A percentile compares a stretch with the other conserved stretches of the same genome.
Evolutionary conservation across 1,140 invertebrate genomes (phyloP).

Genomic region (Brachionus rotundiformis): DNA sequence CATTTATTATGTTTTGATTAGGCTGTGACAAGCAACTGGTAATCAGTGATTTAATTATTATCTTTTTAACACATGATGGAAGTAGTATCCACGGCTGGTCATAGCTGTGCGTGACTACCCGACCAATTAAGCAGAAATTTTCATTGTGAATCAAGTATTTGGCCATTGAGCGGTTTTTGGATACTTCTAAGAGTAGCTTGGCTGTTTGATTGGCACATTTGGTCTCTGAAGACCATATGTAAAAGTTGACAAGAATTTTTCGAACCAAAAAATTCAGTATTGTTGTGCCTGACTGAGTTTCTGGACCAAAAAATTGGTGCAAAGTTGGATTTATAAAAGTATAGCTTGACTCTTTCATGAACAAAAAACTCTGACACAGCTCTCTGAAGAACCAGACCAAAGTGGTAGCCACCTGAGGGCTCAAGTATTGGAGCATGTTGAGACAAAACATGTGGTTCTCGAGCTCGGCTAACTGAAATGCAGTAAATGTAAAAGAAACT

Average conservation of each 20-base stretch:
- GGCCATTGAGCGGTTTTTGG: neutral
- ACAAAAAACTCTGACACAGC: neutral
- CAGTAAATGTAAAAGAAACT: neutral
- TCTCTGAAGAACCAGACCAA: conserved; percentile 27
- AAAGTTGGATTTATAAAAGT: conserved; percentile 1
- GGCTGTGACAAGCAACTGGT: neutral
- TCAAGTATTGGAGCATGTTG: conserved; percentile 38
- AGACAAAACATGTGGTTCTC: neutral
- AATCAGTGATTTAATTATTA: conserved; percentile 24
- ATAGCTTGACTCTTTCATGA: conserved; percentile 33
- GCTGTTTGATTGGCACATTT: conserved; percentile 12
- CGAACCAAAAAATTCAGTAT: conserved; percentile 34
- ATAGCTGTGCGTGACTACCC: neutral
- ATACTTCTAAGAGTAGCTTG: conserved; percentile 22
- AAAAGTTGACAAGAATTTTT: conserved; percentile 46
- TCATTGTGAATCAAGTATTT: neutral
- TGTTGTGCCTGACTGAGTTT: neutral
- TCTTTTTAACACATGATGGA: conserved; percentile 9
- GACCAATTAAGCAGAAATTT: conserved; percentile 17
- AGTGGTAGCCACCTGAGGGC: conserved; percentile 33
- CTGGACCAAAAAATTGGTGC: conserved; percentile 3
- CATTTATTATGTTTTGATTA: neutral
- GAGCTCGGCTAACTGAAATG: neutral
- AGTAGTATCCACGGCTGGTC: conserved; percentile 33
- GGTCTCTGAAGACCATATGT: conserved; percentile 46